Evolutionary conservation across 2,888 invertebrate genomes (phyloP), one percentile per base, ranked within the genome.

Genomic region (Panopea generosa): DNA sequence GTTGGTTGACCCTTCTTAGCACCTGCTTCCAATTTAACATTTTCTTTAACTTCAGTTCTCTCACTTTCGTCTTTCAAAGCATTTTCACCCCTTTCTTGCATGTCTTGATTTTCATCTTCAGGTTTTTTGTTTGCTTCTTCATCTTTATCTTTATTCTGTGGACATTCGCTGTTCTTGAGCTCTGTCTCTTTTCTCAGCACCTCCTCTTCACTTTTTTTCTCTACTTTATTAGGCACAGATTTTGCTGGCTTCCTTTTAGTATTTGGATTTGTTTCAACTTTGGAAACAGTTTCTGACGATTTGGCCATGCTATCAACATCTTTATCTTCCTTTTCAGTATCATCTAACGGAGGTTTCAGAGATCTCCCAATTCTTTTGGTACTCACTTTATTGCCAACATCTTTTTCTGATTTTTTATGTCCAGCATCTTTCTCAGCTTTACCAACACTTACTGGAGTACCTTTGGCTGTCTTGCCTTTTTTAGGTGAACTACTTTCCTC

Each of bases 201-300:
- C 22, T 43, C 57, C 20, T 45, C 43, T 38, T 55, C 50, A 50
- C 60, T 27, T 38, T 56, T 33, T 56, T 29, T 38, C n/a, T 20
- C 56, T n/a, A 18, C 7, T 18, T 38, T 9, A n/a, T 29, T 29
- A 16, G 27, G 18, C 11, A 33, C 33, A 33, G 33, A 11, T 33
- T 33, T 33, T 33, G 11, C 6, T 7, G 33, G 33, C 33, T 11
- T 33, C 33, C 33, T 11, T 11, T 33, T 33, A 7, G 4, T 33
- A 33, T 4, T 4, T 33, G 33, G 11, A 33, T 11, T 33, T 33
- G 11, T 33, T 7, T 33, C n/a, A 11, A 33, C 33, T 33, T 33
- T 33, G 4, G 11, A 33, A 33, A 33, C 11, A 33, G 4, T 33
- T 33, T 33, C 11, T 11, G 11, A 33, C 11, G 6, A 33, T 11